Evolutionary conservation across 2,113 vertebrate species (phyloP).

Genomic region (Gallinago paraguaiae): DNA sequence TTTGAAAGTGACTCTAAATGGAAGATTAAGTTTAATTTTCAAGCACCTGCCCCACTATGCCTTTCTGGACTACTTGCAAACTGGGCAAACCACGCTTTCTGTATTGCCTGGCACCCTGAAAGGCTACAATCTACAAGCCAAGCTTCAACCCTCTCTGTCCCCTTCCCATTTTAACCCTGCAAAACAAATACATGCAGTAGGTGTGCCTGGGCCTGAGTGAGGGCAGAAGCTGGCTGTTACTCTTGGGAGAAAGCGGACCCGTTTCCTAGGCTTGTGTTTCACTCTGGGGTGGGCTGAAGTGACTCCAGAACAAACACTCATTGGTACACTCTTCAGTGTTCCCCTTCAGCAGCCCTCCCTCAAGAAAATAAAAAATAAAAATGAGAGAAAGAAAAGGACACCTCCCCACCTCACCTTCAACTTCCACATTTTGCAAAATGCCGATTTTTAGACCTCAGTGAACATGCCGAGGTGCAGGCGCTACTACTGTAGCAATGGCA

Average conservation of each 20-base stretch:
- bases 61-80: not conserved
- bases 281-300: not conserved
- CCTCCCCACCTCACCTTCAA: not conserved
- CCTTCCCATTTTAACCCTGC: not conserved
- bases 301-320: not conserved
- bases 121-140: not conserved
- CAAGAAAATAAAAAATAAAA: too few species aligned
- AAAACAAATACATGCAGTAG: not conserved
- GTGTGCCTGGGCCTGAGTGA: not conserved
- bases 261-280: not conserved
- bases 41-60: not conserved
- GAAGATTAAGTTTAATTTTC: not conserved
- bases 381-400: not conserved
- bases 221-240: not conserved
- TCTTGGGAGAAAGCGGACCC: too few species aligned
- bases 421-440: not conserved
- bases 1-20: not conserved
- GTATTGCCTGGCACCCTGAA: not conserved
- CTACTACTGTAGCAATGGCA: not conserved
- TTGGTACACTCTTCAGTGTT: not conserved
- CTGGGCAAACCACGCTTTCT: not conserved
- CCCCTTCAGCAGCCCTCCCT: not conserved
- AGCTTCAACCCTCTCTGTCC: not conserved
- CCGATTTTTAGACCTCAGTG: not conserved
- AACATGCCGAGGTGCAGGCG: fast-evolving